phyloP scores from a whole-genome alignment of 1,140 invertebrate genomes.

The Cydia strobilella region DNA sequence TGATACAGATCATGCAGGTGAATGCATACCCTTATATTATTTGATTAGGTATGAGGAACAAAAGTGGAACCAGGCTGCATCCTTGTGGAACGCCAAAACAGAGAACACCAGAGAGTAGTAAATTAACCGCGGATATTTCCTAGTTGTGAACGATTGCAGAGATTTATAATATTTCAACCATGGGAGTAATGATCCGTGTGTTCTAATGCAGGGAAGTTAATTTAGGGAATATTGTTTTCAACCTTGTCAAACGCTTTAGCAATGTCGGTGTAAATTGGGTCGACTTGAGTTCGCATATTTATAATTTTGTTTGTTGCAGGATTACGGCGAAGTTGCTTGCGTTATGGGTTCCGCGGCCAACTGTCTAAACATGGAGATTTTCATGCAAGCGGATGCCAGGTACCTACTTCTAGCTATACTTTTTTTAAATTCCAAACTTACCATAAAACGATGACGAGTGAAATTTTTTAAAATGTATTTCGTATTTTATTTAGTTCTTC shows the following conservation, averaged over 20 bases:
- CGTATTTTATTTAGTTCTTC: too few relatives aligned
- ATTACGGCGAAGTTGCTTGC: constrained; percentile 96
- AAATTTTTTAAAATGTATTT: too few relatives aligned
- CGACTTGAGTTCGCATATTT: constrained; percentile 20
- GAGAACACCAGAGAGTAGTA: not conserved
- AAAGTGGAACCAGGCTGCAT: not conserved
- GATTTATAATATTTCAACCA: not conserved
- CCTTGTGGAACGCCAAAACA: not conserved
- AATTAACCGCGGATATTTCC: not conserved
- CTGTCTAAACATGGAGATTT: constrained; percentile 93
- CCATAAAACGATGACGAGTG: not conserved
- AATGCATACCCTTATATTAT: not conserved
- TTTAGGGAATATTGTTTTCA: not conserved
- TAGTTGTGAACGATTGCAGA: not conserved
- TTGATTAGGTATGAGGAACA: not conserved
- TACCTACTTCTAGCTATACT: constrained; percentile 56
- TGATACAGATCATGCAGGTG: constrained; percentile 96
- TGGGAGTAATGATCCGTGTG: too few relatives aligned
- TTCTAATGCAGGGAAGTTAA: too few relatives aligned
- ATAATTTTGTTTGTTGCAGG: constrained; percentile 62
- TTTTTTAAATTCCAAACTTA: not conserved
- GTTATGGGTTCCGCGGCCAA: constrained; percentile 94
- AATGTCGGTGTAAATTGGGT: constrained; percentile 10
- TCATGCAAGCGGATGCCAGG: constrained; percentile 97
- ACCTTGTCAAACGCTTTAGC: not conserved